Evolutionary conservation across 2,888 invertebrate species (phyloP).

Genomic region (Dinocampus coccinellae): DNA sequence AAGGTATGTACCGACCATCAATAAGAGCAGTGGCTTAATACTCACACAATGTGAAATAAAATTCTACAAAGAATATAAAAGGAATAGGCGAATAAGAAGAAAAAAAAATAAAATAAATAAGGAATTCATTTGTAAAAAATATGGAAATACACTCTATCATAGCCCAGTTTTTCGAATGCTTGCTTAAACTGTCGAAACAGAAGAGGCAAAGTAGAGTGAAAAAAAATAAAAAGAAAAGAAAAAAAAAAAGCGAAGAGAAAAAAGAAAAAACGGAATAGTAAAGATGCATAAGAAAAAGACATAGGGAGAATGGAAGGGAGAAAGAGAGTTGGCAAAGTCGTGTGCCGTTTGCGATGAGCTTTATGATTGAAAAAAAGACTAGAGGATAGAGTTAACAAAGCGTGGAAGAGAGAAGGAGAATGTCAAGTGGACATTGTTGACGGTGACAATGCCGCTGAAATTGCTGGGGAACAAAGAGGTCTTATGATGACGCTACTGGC

Average conservation of each 20-base stretch:
- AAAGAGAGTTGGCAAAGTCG: conserved; percentile 31
- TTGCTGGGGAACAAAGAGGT: conserved; percentile 69
- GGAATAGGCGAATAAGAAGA: neutral
- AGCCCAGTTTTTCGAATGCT: conserved; percentile 10
- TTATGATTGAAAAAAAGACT: conserved; percentile 66
- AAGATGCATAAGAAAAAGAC: conserved; percentile 23
- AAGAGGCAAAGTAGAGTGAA: conserved; percentile 3
- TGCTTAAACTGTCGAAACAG: conserved; percentile 20
- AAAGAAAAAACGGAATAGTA: conserved; percentile 13
- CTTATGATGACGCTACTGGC: conserved; percentile 68
- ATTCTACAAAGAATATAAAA: neutral
- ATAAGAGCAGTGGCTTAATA: neutral
- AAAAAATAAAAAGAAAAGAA: conserved; percentile 14
- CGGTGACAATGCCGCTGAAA: conserved; percentile 70
- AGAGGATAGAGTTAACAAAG: conserved; percentile 61
- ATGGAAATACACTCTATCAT: neutral
- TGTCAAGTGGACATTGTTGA: conserved; percentile 70
- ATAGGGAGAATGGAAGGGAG: conserved; percentile 16
- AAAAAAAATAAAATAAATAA: neutral
- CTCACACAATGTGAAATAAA: neutral
- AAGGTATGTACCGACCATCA: neutral
- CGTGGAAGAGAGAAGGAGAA: conserved; percentile 64
- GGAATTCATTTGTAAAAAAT: neutral
- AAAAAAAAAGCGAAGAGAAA: conserved; percentile 20
- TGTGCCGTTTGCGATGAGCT: conserved; percentile 58